Evolutionary conservation across 2,113 vertebrate species (phyloP), one percentile per base, ranked within the genome.

Genomic region (Cricetomys ansorgei): DNA sequence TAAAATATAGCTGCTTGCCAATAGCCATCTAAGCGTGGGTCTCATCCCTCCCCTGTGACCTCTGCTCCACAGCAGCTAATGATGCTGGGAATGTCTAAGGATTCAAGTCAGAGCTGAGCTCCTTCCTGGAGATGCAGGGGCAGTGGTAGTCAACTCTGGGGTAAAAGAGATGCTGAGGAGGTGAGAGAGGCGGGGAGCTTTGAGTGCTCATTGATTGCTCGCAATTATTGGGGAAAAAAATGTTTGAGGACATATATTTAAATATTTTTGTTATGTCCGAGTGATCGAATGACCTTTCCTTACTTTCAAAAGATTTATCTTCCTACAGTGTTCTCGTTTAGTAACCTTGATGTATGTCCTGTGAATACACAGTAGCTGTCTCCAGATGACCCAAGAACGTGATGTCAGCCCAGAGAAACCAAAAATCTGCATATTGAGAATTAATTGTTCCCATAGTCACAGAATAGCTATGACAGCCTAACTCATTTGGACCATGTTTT

Each of bases 371-470:
- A 95, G 50, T 40, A 94, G 72, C 64, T 50, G 13, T 43, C 59
- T 84, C 83, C 19, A 89, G 69, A 94, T 95, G 89, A 97, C 67
- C 77, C 40, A 89, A 25, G 64, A 92, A 80, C n/a, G 83, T 79
- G 45, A 95, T 83, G 43, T 89, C 83, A 94, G 69, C 62, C 79
- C 91, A 93, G 45, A 92, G 67, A 96, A 93, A 85, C 17, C 31
- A 91, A 96, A 97, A 95, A 93, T 97, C 79, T 96, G 86, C 94
- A 96, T 94, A 87, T 50, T 53, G 69, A 96, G 77, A 95, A 93
- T 96, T 94, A 91, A 89, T 89, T 92, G 69, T 94, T 77, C 93
- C 59, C 27, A 59, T 31, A 89, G 87, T 94, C 87, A 87, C 17
- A 89, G 43, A 95, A 57, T 70, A 88, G 45, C 72, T 43, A 85